phyloP scores from a whole-genome alignment of 2,888 invertebrate genomes.

The Lycocerus yunnanus region DNA sequence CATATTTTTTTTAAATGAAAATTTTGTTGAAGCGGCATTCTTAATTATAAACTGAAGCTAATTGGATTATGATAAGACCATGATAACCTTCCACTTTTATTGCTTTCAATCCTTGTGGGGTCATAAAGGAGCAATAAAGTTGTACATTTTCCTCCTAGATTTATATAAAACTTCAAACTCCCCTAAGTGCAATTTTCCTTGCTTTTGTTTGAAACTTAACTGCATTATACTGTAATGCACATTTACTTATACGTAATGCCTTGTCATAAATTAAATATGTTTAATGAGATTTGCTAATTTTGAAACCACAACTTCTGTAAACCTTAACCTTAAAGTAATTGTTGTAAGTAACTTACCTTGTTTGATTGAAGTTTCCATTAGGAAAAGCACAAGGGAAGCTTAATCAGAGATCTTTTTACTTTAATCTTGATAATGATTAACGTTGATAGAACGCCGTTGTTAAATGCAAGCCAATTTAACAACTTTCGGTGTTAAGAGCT shows the following conservation, averaged over 20 bases:
- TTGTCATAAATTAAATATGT: neutral
- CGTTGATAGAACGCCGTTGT: constrained; percentile 8
- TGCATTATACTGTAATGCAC: neutral
- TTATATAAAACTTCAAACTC: neutral
- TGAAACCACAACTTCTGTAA: neutral
- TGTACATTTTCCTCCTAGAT: neutral
- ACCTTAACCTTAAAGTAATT: neutral
- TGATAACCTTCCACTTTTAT: neutral
- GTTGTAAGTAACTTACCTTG: neutral
- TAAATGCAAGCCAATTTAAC: constrained; percentile 7
- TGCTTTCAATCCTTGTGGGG: neutral
- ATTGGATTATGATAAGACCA: neutral
- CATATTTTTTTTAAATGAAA: neutral
- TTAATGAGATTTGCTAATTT: neutral
- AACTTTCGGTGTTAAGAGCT: constrained; percentile 2
- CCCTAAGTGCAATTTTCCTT: neutral
- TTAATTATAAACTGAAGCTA: neutral
- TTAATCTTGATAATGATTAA: constrained; percentile 8
- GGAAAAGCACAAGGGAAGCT: constrained; percentile 6
- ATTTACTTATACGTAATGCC: neutral
- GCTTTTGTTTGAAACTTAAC: neutral
- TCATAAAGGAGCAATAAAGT: neutral
- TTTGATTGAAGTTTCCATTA: neutral
- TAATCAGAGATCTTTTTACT: constrained; percentile 8
- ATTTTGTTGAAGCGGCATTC: neutral